Percentiles rank a stretch among this genome's conserved stretches.
Conservation (phyloP, 1,140 invertebrate species). For the Cherax destructor region DNA sequence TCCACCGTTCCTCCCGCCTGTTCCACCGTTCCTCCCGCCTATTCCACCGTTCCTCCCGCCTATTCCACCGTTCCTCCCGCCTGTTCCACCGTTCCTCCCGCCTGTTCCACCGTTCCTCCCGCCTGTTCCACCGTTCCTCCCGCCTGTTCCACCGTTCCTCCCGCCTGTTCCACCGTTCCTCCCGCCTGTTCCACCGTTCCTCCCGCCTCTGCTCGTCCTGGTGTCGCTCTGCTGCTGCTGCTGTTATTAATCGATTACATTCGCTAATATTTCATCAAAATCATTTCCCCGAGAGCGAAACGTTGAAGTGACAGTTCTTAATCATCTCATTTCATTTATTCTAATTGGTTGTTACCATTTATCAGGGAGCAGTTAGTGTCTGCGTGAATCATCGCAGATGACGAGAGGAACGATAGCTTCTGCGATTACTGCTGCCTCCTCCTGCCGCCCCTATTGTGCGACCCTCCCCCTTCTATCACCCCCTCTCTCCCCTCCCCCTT, state of each 20-base stretch:
- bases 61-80: background rate
- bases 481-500: conserved; percentile 10
- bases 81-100: background rate
- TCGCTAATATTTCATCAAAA: conserved; percentile 46
- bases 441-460: background rate
- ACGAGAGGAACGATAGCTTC: conserved; percentile 52
- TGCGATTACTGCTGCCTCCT: conserved; percentile 39
- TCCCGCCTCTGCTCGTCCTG: background rate
- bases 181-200: background rate
- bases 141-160: background rate
- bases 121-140: background rate
- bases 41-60: background rate
- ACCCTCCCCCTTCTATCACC: background rate
- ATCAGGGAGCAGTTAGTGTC: conserved; percentile 63
- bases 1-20: background rate
- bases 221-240: background rate
- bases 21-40: background rate
- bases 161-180: background rate
- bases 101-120: background rate
- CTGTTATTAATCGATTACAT: conserved; percentile 26
- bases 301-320: conserved; percentile 63
- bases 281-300: conserved; percentile 47
- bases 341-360: conserved; percentile 67
- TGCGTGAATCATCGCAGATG: conserved; percentile 51
- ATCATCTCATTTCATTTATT: conserved; percentile 64